A percentile compares a stretch with the other conserved stretches of the same genome.
Conservation (phyloP, 2,797 vertebrate species). For the Alfaro cultratus region DNA sequence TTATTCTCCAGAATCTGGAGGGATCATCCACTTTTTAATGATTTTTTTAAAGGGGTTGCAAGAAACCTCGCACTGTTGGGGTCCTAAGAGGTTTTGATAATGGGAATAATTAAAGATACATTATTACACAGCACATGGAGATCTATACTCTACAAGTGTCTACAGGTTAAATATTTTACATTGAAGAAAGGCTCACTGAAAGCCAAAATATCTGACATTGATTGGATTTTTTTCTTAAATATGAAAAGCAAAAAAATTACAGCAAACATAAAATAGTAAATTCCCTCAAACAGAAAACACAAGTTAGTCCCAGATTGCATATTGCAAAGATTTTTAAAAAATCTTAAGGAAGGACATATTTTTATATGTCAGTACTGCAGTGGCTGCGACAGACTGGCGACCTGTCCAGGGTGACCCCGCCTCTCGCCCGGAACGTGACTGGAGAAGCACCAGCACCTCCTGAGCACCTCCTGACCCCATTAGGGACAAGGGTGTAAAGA, state of each 20-base stretch:
- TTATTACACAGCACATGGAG: background rate
- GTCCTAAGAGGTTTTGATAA: background rate
- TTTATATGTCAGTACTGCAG: background rate
- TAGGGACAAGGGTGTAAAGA: no score
- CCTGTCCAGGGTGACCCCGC: no score
- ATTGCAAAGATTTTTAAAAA: background rate
- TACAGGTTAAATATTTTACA: no score
- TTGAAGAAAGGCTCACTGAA: background rate
- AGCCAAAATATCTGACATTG: background rate
- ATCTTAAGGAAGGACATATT: background rate
- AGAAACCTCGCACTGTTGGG: background rate
- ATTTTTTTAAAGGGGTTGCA: background rate
- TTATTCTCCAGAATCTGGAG: background rate
- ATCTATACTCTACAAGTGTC: background rate
- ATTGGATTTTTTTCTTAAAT: background rate
- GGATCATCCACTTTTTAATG: background rate
- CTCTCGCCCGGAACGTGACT: no score
- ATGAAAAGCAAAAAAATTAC: background rate
- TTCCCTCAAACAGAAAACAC: background rate
- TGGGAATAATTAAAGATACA: background rate
- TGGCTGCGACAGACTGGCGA: no score
- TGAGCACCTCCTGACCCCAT: no score
- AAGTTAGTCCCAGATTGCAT: background rate
- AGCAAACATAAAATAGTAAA: background rate
- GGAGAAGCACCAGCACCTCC: no score